phyloP scores from a whole-genome alignment of 2,888 invertebrate species.

The Portevinia maculata region DNA sequence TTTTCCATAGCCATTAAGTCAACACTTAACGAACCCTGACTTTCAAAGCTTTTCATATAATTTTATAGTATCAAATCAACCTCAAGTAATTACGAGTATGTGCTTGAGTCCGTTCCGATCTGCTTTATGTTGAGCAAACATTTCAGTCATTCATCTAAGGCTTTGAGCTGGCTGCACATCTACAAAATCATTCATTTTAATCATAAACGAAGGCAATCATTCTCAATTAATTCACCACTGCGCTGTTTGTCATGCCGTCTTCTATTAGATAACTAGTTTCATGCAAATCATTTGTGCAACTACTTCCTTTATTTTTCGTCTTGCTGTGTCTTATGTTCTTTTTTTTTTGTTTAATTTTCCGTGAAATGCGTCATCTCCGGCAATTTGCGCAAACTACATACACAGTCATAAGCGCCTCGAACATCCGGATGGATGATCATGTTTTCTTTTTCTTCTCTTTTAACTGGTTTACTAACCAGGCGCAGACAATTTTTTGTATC shows the following conservation, averaged over 20 bases:
- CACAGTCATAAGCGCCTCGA: slow-evolving; percentile 63
- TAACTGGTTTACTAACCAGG: neutral
- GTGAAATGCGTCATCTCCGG: slow-evolving; percentile 66
- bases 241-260: slow-evolving; percentile 22
- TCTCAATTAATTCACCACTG: slow-evolving; percentile 48
- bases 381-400: slow-evolving; percentile 69
- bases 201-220: slow-evolving; percentile 37
- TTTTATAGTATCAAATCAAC: too few relatives aligned
- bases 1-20: too few relatives aligned
- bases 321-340: slow-evolving; percentile 21
- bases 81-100: neutral
- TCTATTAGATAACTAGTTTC: slow-evolving; percentile 25
- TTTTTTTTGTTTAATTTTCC: slow-evolving; percentile 61
- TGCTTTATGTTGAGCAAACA: neutral
- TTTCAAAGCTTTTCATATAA: too few relatives aligned
- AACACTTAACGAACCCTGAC: too few relatives aligned
- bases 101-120: neutral
- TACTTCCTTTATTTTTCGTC: slow-evolving; percentile 41
- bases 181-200: slow-evolving; percentile 3
- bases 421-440: slow-evolving; percentile 59
- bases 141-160: slow-evolving; percentile 31
- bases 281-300: slow-evolving; percentile 49
- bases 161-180: slow-evolving; percentile 12
- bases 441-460: slow-evolving; percentile 15
- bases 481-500: slow-evolving; percentile 8